Evolutionary conservation across 2,113 vertebrate species (phyloP).

Genomic region (Trinectes maculatus): DNA sequence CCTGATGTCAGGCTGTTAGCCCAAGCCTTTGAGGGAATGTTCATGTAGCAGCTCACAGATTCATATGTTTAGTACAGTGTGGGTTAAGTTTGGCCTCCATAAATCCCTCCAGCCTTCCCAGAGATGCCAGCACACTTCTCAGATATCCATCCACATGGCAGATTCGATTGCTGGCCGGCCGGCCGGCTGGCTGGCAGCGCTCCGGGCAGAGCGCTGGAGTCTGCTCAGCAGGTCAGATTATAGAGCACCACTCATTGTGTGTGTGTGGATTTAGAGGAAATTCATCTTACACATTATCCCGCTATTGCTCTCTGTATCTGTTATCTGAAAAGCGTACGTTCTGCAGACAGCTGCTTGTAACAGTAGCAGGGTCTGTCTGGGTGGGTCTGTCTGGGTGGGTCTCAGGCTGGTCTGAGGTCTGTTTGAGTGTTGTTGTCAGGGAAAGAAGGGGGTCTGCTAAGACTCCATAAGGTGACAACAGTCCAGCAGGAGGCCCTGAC

Average conservation of each 20-base stretch:
- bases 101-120: conserved; percentile 59
- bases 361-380: conserved; percentile 15
- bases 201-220: conserved; percentile 59
- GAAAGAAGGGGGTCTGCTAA: conserved; percentile 12
- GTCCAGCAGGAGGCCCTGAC: conserved; percentile 21
- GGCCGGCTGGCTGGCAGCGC: conserved; percentile 62
- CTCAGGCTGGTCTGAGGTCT: conserved; percentile 5
- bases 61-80: conserved; percentile 55
- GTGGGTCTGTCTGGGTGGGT: conserved; percentile 13
- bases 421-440: conserved; percentile 40
- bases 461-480: conserved; percentile 37
- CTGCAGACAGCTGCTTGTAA: conserved; percentile 41
- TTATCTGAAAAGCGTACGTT: conserved; percentile 47
- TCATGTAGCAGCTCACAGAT: conserved; percentile 34
- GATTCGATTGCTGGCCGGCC: conserved; percentile 64
- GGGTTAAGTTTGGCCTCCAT: conserved; percentile 70
- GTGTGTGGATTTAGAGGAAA: conserved; percentile 36
- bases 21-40: conserved; percentile 21
- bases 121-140: conserved; percentile 73
- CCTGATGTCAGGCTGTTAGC: conserved; percentile 17
- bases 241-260: conserved; percentile 34
- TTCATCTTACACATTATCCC: conserved; percentile 40
- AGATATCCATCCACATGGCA: conserved; percentile 75
- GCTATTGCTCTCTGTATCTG: conserved; percentile 31
- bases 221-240: conserved; percentile 67